A percentile compares a stretch with the other conserved stretches of the same genome.
Conservation (phyloP, 2,797 vertebrate genomes). For the Eremophila alpestris region DNA sequence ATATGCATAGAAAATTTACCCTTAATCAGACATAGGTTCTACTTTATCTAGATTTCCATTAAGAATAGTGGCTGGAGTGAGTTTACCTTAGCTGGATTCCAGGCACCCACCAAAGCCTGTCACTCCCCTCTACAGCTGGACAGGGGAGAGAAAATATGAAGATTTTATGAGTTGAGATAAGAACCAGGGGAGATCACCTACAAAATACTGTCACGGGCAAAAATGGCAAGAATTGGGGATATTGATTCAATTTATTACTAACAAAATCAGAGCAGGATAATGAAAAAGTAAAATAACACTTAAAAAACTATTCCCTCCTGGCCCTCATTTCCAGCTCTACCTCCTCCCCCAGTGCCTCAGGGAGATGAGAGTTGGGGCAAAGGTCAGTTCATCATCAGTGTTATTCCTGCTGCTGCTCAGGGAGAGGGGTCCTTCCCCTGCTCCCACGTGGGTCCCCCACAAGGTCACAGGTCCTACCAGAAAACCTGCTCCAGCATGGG, state of each 20-base stretch:
- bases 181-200: background rate
- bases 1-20: background rate
- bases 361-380: background rate
- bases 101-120: background rate
- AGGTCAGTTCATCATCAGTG: fast-evolving
- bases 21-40: background rate
- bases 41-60: background rate
- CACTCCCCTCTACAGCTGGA: background rate
- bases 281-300: background rate
- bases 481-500: background rate
- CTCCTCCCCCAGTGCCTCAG: background rate
- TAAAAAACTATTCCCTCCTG: background rate
- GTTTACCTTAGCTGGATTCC: background rate
- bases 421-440: no score
- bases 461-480: background rate
- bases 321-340: background rate
- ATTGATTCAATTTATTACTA: background rate
- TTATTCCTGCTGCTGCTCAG: background rate
- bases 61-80: background rate
- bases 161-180: background rate
- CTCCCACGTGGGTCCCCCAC: fast-evolving
- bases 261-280: background rate
- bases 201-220: fast-evolving
- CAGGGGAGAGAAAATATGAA: background rate
- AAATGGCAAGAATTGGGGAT: background rate